Evolutionary conservation across 2,113 vertebrate species (phyloP), one percentile per base, ranked within the genome.

Genomic region (Gnathonemus echidnorhynchus): DNA sequence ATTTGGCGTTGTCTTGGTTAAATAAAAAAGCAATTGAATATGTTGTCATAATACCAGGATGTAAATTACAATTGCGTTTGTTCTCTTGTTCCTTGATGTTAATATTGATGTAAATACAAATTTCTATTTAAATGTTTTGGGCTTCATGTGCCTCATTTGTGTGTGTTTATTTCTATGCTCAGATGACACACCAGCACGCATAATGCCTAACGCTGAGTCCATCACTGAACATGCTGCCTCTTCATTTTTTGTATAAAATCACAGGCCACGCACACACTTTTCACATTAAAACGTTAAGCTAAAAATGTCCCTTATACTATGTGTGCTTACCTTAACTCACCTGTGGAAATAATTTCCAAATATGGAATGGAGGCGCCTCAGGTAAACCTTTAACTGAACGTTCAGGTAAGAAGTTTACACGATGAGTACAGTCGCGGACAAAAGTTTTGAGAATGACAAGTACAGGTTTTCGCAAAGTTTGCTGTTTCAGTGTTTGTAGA

Each of bases 41-140:
- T 94, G 94, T 93, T 95, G 94, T 94, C 92, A 92, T 95, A 95
- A 70, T 95, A 95, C 93, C 93, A 95, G 92, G 95, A 96, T 97
- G 95, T 97, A 96, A 97, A 96, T 96, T 96, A 93, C 95, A 96
- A 94, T 95, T 93, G 91, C 93, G 94, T 90, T 90, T 94, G 83
- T 95, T 95, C 94, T 95, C 95, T 95, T 95, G 94, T 96, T 95
- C 95, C 95, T 96, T 93, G 94, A 96, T 97, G 97, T 97, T 97
- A 96, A 97, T 97, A 97, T 97, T 95, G 91, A 95, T 98, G 98
- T 98, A 99, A 99, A 99, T 99, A 98, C 97, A 99, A 96, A 97
- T 97, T 99, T 98, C 95, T 99, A 98, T 99, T 98, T 98, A 98
- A 98, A 97, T 95, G 93, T 88, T 90, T 48, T 6, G 88, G 93